These are phyloP conservation scores for Riparia riparia DNA, from an alignment of 2,113 vertebrate species.

Conservation along the genomic window DNA sequence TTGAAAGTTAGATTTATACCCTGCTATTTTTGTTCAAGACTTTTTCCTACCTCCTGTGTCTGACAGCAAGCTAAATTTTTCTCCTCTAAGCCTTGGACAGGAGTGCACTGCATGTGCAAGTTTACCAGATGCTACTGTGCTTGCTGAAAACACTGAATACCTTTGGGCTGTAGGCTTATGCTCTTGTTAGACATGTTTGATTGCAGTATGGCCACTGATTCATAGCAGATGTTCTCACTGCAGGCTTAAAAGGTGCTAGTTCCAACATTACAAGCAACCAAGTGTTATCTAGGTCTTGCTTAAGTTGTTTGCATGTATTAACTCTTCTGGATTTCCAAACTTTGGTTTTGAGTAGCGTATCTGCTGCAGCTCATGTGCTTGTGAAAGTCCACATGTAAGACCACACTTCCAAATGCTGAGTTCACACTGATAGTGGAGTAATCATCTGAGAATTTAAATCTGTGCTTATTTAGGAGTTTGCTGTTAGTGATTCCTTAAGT, in stretches of 20 bases:
- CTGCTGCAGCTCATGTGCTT: background rate
- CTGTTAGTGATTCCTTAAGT: background rate
- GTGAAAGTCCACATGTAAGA: background rate
- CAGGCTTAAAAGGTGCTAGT: background rate
- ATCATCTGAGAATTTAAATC: background rate
- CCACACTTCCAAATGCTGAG: background rate
- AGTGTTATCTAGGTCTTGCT: background rate
- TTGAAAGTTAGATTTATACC: conserved; percentile 30
- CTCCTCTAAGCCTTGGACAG: background rate
- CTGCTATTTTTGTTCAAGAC: conserved; percentile 39
- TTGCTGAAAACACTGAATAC: background rate
- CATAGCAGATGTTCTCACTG: background rate
- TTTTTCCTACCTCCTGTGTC: background rate
- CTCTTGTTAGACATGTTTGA: background rate
- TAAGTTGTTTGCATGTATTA: background rate
- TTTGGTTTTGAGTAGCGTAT: background rate
- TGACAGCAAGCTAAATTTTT: background rate
- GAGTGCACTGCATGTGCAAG: background rate
- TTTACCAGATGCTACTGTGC: background rate
- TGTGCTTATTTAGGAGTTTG: background rate
- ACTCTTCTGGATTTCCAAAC: background rate
- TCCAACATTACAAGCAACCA: background rate
- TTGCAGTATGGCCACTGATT: background rate
- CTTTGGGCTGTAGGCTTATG: background rate
- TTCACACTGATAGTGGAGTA: background rate